Percentiles rank a stretch among this genome's conserved stretches.
Conservation (phyloP, 2,113 vertebrate genomes). For the Paedocypris sp. region DNA sequence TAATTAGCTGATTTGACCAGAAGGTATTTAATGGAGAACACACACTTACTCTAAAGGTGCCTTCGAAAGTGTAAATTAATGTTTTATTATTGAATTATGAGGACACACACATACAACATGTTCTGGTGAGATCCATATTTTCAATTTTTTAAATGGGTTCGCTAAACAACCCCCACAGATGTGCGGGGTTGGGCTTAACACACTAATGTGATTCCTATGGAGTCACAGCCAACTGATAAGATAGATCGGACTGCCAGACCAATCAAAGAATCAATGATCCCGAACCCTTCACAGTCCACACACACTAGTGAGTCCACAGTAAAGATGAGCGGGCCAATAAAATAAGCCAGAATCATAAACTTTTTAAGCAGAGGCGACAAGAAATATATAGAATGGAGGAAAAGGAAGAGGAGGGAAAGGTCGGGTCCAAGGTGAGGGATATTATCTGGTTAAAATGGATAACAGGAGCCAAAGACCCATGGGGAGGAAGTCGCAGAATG, state of each 20-base stretch:
- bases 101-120: too few relatives aligned
- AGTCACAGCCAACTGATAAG: not conserved
- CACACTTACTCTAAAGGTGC: too few relatives aligned
- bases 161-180: too few relatives aligned
- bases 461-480: not conserved
- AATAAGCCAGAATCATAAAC: too few relatives aligned
- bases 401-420: not conserved
- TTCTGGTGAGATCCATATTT: too few relatives aligned
- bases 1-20: too few relatives aligned
- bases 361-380: conserved; percentile 7
- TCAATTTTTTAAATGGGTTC: too few relatives aligned
- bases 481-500: not conserved
- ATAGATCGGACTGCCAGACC: conserved; percentile 10
- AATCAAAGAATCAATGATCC: conserved; percentile 11
- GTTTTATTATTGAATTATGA: too few relatives aligned
- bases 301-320: not conserved
- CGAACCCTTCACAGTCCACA: not conserved
- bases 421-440: not conserved
- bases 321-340: conserved; percentile 12
- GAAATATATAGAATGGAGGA: not conserved
- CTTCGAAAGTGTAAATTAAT: too few relatives aligned
- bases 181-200: not conserved
- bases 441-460: not conserved
- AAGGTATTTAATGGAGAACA: too few relatives aligned
- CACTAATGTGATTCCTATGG: not conserved